phyloP scores from a whole-genome alignment of 1,140 invertebrate genomes.

The Drosophila nigromelanica region DNA sequence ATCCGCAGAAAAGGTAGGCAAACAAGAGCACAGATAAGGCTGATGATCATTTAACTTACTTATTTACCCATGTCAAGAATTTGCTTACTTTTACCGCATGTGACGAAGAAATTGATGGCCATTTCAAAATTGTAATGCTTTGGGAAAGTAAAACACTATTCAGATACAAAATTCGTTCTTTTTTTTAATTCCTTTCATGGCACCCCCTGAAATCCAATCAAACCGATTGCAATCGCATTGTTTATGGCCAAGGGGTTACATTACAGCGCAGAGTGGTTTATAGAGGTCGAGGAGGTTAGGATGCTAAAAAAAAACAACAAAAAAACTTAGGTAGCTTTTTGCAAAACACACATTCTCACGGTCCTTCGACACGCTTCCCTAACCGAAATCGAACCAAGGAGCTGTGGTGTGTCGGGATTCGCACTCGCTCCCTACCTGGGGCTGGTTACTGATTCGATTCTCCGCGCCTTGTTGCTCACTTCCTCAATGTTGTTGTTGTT shows the following conservation, averaged over 20 bases:
- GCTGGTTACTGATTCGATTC: too few species aligned
- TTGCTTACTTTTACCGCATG: slow-evolving; percentile 5
- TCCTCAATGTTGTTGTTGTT: slow-evolving; percentile 22
- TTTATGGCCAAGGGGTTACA: slow-evolving; percentile 54
- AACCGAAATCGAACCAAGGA: slow-evolving; percentile 40
- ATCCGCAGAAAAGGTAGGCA: slow-evolving; percentile 15
- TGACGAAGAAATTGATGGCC: slow-evolving; percentile 28
- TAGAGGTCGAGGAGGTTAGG: too few species aligned
- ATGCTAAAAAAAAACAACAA: too few species aligned
- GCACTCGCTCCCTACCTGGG: slow-evolving; percentile 12
- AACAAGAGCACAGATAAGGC: slow-evolving; percentile 21
- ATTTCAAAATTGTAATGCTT: slow-evolving; percentile 11
- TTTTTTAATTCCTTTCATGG: not conserved
- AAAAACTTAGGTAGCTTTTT: too few species aligned
- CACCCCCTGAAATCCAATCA: slow-evolving; percentile 53
- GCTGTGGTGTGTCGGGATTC: slow-evolving; percentile 52
- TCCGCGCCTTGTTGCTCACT: slow-evolving; percentile 27
- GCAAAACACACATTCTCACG: slow-evolving; percentile 65
- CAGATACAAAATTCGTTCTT: not conserved
- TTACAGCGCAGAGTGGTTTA: not conserved
- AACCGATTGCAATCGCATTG: slow-evolving; percentile 73
- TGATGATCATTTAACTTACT: slow-evolving; percentile 44
- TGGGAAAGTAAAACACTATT: slow-evolving; percentile 1
- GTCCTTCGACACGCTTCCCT: slow-evolving; percentile 57
- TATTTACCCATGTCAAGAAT: slow-evolving; percentile 62